These are phyloP conservation scores for Nudaria mundana DNA, from an alignment of 2,888 invertebrate genomes.

Conservation along the genomic window DNA sequence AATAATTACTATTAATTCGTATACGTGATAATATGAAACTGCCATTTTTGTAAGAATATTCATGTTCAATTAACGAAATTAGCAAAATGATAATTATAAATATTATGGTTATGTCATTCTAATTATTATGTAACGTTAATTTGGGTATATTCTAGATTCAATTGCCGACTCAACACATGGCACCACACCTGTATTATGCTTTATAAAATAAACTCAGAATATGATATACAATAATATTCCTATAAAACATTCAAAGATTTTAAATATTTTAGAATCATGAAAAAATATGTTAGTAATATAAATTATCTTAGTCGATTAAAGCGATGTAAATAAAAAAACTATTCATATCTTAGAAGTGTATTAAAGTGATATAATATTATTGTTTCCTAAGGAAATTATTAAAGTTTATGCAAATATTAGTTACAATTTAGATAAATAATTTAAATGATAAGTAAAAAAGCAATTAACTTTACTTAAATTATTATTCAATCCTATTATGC, in stretches of 20 bases:
- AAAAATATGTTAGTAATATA: constrained; percentile 21
- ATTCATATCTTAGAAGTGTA: constrained; percentile 78
- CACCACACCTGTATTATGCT: constrained; percentile 21
- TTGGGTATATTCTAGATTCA: constrained; percentile 20
- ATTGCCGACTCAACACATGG: constrained; percentile 15
- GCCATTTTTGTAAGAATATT: constrained; percentile 68
- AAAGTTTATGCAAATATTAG: constrained; percentile 74
- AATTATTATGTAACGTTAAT: constrained; percentile 15
- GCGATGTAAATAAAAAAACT: constrained; percentile 68
- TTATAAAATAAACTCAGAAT: constrained; percentile 22
- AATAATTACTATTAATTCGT: constrained; percentile 55
- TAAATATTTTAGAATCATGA: constrained; percentile 32
- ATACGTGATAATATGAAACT: constrained; percentile 75
- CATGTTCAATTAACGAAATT: constrained; percentile 46
- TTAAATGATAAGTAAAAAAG: constrained; percentile 40
- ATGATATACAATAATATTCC: constrained; percentile 31
- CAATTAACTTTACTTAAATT: too few species aligned
- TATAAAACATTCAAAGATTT: constrained; percentile 29
- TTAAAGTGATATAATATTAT: constrained; percentile 69
- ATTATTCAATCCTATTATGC: too few species aligned
- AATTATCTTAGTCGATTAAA: constrained; percentile 40
- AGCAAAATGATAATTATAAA: constrained; percentile 25
- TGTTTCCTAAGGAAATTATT: constrained; percentile 77
- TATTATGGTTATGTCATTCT: constrained; percentile 6
- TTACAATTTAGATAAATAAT: constrained; percentile 50